Base-by-base conservation (phyloP, 2,888 invertebrate species). In the Clunio marinus region DNA sequence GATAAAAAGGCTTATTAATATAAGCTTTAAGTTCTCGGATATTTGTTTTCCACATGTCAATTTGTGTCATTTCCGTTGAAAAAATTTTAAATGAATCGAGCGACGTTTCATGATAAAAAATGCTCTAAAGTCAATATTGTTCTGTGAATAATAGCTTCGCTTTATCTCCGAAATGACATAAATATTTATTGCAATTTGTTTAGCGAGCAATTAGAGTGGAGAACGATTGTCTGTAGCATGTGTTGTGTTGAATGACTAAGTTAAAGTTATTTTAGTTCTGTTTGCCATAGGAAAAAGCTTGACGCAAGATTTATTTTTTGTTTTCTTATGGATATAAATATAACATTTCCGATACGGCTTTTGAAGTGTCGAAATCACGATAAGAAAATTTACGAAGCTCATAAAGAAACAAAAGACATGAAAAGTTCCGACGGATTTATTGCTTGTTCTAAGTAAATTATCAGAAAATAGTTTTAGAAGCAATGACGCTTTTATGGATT, bases 161-260 rank as follows among this genome's bases (percentile, higher is more conserved):
- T 41, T 51, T 51, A 51, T 51, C 51, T 51, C 22, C n/a, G 10
- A 22, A 17, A 8, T 13, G 13, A 20, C 51, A n/a, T 22, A 51
- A 17, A 22, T 22, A 20, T 59, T 59, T 59, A 59, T 59, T 59
- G 35, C 59, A 57, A 20, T 59, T 59, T 59, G 59, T 35, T 59
- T 35, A 59, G 25, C 32, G 32, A 59, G 35, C 35, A 59, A 59
- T 59, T 59, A 51, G 51, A 22, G 10, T 15, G 41, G 27, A 57
- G 57, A 24, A 57, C 20, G 27, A 10, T 41, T 15, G 41, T 41
- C n/a, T 41, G 41, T 41, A n/a, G n/a, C n/a, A n/a, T n/a, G n/a
- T n/a, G n/a, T n/a, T n/a, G n/a, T n/a, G n/a, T n/a, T n/a, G n/a
- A n/a, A n/a, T n/a, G n/a, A n/a, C n/a, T n/a, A n/a, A n/a, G n/a